These are phyloP conservation scores for Parasteatoda tepidariorum DNA, from an alignment of 1,140 invertebrate species.

Conservation along the genomic window DNA sequence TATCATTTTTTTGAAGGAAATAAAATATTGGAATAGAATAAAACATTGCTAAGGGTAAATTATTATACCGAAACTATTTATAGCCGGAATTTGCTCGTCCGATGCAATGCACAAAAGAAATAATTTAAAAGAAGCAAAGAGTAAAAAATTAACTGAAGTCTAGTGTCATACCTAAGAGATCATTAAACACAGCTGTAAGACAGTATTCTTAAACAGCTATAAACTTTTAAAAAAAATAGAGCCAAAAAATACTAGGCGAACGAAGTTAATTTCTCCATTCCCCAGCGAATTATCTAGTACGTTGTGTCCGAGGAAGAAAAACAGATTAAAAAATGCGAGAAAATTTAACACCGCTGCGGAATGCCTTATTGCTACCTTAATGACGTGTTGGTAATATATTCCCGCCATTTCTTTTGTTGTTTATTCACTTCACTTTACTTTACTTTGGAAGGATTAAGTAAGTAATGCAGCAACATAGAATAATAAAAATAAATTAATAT, in stretches of 20 bases:
- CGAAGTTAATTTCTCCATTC: neutral
- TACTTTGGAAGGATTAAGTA: neutral
- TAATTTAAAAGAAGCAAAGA: neutral
- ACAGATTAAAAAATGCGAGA: neutral
- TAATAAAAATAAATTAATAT: neutral
- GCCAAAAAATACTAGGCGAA: neutral
- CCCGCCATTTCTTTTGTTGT: neutral
- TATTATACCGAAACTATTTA: too few species aligned
- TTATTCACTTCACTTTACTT: neutral
- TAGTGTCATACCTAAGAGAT: neutral
- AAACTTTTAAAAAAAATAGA: neutral
- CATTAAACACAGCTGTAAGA: neutral
- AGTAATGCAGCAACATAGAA: neutral
- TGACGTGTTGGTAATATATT: neutral
- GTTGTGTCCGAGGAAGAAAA: neutral
- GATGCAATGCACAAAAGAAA: too few species aligned
- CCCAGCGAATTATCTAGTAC: neutral
- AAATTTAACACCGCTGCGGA: neutral
- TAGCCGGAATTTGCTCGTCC: too few species aligned
- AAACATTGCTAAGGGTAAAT: too few species aligned
- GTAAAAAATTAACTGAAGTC: neutral
- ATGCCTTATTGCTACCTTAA: neutral
- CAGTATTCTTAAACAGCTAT: neutral
- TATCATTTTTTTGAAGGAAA: too few species aligned
- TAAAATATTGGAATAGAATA: too few species aligned